phyloP scores from a whole-genome alignment of 2,888 invertebrate genomes.

The Tricholauxania praeusta region DNA sequence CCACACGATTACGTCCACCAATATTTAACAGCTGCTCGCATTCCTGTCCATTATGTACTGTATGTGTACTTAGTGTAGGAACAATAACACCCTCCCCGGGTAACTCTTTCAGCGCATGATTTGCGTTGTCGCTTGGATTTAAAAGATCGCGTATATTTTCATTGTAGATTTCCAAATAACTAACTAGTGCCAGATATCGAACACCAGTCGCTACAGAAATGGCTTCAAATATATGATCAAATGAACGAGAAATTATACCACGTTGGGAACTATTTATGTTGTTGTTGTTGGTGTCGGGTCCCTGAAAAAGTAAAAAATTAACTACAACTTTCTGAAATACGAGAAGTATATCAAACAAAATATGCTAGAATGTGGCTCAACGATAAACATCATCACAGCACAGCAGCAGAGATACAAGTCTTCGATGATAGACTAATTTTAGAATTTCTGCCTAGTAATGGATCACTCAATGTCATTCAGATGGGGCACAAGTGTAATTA shows the following conservation, averaged over 20 bases:
- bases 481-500: no score
- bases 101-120: constrained; percentile 69
- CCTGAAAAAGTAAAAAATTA: constrained; percentile 36
- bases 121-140: constrained; percentile 72
- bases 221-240: constrained; percentile 91
- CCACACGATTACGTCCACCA: constrained; percentile 84
- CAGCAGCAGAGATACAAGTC: no score
- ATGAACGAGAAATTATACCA: constrained; percentile 82
- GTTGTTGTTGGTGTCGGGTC: constrained; percentile 40
- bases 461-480: no score
- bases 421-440: no score
- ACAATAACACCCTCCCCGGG: constrained; percentile 71
- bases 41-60: constrained; percentile 82
- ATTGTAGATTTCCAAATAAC: constrained; percentile 91
- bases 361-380: no score
- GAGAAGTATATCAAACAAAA: no score
- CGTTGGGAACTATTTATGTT: constrained; percentile 50
- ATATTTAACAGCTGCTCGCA: constrained; percentile 80
- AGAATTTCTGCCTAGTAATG: no score
- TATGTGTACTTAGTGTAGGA: constrained; percentile 76
- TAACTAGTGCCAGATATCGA: constrained; percentile 72
- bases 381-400: no score
- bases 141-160: constrained; percentile 92
- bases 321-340: no score
- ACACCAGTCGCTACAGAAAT: constrained; percentile 79